phyloP scores from a whole-genome alignment of 2,113 vertebrate genomes.

The Oreochromis niloticus region DNA sequence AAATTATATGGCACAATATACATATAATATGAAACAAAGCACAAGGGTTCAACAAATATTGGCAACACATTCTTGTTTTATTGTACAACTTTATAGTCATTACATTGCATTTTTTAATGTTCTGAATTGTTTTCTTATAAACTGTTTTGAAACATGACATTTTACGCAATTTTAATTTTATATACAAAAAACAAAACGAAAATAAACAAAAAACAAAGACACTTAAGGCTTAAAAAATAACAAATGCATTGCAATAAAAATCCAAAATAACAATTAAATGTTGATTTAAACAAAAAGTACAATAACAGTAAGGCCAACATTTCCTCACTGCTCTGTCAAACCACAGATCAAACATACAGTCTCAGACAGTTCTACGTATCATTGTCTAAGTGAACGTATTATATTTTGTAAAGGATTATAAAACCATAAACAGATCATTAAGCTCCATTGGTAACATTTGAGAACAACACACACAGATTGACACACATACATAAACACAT shows the following conservation, averaged over 20 bases:
- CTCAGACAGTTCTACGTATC: accelerated
- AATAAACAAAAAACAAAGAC: neutral
- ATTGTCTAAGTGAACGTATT: accelerated
- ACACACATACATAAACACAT: neutral
- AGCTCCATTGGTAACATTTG: neutral
- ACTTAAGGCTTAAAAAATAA: neutral
- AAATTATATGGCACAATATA: neutral
- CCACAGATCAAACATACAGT: neutral
- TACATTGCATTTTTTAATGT: neutral
- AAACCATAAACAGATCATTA: neutral
- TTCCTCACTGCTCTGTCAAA: accelerated
- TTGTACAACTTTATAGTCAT: neutral
- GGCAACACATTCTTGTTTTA: neutral
- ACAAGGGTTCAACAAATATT: neutral
- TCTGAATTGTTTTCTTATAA: neutral
- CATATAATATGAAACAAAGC: neutral
- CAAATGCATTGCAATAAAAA: neutral
- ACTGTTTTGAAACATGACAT: neutral
- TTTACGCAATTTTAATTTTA: neutral
- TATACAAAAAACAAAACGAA: accelerated
- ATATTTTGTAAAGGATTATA: neutral
- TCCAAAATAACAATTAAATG: neutral
- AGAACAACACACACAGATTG: accelerated
- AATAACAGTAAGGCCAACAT: neutral
- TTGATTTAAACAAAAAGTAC: neutral